phyloP scores from a whole-genome alignment of 2,888 invertebrate genomes.

The Plemyria rubiginata region DNA sequence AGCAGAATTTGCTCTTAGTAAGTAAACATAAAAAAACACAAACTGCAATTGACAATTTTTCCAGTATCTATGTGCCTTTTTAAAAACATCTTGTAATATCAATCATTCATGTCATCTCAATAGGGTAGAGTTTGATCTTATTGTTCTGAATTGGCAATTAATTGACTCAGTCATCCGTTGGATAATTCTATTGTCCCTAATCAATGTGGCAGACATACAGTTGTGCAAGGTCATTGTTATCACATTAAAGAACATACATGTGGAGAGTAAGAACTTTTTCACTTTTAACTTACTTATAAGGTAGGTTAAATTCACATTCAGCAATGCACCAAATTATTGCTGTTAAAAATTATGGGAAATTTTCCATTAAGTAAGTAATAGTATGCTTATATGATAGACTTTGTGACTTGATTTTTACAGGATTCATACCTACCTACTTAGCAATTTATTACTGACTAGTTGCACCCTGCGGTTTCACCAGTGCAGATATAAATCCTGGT shows the following conservation, averaged over 20 bases:
- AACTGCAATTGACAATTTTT: constrained; percentile 47
- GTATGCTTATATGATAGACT: no score
- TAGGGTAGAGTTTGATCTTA: constrained; percentile 43
- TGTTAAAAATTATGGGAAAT: no score
- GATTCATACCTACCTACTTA: no score
- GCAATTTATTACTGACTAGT: no score
- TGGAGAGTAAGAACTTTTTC: constrained; percentile 5
- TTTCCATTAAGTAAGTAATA: no score
- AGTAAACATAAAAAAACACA: constrained; percentile 31
- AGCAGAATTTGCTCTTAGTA: constrained; percentile 4
- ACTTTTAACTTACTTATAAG: neutral
- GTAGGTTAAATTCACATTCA: neutral
- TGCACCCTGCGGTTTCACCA: no score
- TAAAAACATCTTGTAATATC: constrained; percentile 21
- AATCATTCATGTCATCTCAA: constrained; percentile 44
- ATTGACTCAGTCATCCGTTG: constrained; percentile 42
- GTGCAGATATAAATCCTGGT: no score
- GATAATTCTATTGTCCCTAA: constrained; percentile 51
- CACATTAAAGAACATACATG: constrained; percentile 23
- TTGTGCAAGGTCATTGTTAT: constrained; percentile 50
- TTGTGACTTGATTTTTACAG: no score
- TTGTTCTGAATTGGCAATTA: constrained; percentile 49
- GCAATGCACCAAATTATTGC: no score
- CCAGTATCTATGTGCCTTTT: constrained; percentile 18
- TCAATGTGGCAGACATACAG: constrained; percentile 42